phyloP scores from a whole-genome alignment of 1,140 invertebrate genomes.

The Pogonus chalceus region DNA sequence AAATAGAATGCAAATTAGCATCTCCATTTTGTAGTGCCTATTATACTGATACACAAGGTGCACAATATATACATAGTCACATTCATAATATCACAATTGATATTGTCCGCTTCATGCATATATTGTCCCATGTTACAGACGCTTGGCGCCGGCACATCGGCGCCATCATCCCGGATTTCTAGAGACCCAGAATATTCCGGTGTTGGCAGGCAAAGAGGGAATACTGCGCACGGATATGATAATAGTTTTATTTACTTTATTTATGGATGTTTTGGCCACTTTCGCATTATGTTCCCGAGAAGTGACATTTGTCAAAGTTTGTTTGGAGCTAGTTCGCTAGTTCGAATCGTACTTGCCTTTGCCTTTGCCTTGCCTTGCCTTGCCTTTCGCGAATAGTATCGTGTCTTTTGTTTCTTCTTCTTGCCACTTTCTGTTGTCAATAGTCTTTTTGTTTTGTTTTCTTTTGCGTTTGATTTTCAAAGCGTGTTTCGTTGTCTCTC shows the following conservation, averaged over 20 bases:
- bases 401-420: background rate
- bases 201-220: background rate
- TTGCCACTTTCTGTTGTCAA: too few species aligned
- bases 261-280: slow-evolving; percentile 7
- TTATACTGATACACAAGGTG: too few species aligned
- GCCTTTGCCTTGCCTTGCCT: background rate
- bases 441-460: too few species aligned
- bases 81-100: too few species aligned
- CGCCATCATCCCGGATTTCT: background rate
- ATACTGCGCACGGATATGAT: background rate
- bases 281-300: slow-evolving; percentile 1
- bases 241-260: slow-evolving; percentile 8
- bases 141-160: background rate
- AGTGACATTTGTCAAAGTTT: slow-evolving; percentile 7
- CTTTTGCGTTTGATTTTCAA: too few species aligned
- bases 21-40: too few species aligned
- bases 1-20: too few species aligned
- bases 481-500: too few species aligned
- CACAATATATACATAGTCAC: too few species aligned
- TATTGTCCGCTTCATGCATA: background rate
- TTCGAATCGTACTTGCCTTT: background rate
- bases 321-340: background rate
- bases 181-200: background rate
- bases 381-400: background rate
- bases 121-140: background rate